phyloP scores from a whole-genome alignment of 2,797 vertebrate genomes.

The Gobionotothen gibberifrons region DNA sequence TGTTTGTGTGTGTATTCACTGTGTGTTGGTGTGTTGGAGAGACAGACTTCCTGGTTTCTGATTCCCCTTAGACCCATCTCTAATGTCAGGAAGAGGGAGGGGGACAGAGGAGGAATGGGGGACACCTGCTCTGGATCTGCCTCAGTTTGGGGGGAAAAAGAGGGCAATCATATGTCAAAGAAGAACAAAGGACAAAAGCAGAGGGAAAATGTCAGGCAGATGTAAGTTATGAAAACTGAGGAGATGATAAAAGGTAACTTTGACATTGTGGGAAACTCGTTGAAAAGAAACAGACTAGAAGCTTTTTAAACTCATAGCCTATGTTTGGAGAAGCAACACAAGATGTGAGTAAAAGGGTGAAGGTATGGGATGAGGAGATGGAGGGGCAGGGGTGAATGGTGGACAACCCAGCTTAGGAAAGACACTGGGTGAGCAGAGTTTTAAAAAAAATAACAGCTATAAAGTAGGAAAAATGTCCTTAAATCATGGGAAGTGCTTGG shows the following conservation, averaged over 20 bases:
- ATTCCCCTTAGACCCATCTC: neutral
- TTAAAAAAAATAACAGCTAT: neutral
- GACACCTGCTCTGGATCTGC: slow-evolving; percentile 58
- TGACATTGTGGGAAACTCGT: slow-evolving; percentile 29
- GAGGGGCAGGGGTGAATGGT: neutral
- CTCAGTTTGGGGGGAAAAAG: neutral
- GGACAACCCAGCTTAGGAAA: slow-evolving; percentile 23
- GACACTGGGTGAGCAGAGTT: neutral
- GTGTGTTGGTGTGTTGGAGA: slow-evolving; percentile 11
- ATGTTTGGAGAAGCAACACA: slow-evolving; percentile 28
- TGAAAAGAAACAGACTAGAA: slow-evolving; percentile 37
- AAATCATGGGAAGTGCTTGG: neutral
- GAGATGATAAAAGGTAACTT: slow-evolving; percentile 36
- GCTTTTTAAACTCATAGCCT: slow-evolving; percentile 12
- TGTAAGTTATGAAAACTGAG: slow-evolving; percentile 36
- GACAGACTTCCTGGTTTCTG: slow-evolving; percentile 1
- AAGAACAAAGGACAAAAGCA: slow-evolving; percentile 14
- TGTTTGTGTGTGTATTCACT: slow-evolving; percentile 27
- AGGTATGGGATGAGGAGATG: slow-evolving; percentile 18
- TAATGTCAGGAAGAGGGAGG: slow-evolving; percentile 19
- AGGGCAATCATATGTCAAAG: slow-evolving; percentile 26
- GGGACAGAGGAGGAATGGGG: neutral
- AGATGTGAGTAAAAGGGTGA: neutral
- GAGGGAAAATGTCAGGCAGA: slow-evolving; percentile 28
- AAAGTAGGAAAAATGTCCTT: too few relatives aligned